Evolutionary conservation across 2,797 vertebrate genomes (phyloP).

Genomic region (Sebastes cheni): DNA sequence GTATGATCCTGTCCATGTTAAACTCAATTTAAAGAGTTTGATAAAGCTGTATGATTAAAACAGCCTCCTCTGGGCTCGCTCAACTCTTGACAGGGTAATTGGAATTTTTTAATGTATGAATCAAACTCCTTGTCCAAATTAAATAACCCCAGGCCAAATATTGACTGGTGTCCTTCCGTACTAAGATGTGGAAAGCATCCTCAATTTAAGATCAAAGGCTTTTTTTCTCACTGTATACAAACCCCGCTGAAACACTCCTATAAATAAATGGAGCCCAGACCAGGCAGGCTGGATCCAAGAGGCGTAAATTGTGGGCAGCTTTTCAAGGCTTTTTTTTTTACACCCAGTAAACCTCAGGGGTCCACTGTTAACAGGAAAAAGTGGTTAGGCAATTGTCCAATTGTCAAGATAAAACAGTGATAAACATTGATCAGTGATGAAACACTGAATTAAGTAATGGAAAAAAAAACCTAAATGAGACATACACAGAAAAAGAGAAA

Average conservation of each 20-base stretch:
- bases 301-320: conserved; percentile 67
- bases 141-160: conserved; percentile 79
- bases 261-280: conserved; percentile 64
- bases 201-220: conserved; percentile 69
- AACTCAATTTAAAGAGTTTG: conserved; percentile 79
- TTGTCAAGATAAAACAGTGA: conserved; percentile 73
- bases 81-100: conserved; percentile 81
- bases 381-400: conserved; percentile 64
- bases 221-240: conserved; percentile 60
- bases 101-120: conserved; percentile 80
- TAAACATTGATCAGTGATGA: conserved; percentile 76
- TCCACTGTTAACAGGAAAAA: conserved; percentile 55
- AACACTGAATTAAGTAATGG: conserved; percentile 62
- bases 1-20: conserved; percentile 73
- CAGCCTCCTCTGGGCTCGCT: conserved; percentile 74
- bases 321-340: conserved; percentile 59
- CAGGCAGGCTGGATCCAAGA: conserved; percentile 55
- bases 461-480: conserved; percentile 53
- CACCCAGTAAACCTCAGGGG: conserved; percentile 60
- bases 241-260: conserved; percentile 47
- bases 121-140: conserved; percentile 78
- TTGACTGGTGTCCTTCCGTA: conserved; percentile 75
- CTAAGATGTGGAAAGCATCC: conserved; percentile 68
- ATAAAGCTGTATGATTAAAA: conserved; percentile 81
- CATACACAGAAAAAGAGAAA: conserved; percentile 48